A percentile compares a stretch with the other conserved stretches of the same genome.
Evolutionary conservation across 2,113 vertebrate genomes (phyloP).

Genomic region (Trachemys scripta): DNA sequence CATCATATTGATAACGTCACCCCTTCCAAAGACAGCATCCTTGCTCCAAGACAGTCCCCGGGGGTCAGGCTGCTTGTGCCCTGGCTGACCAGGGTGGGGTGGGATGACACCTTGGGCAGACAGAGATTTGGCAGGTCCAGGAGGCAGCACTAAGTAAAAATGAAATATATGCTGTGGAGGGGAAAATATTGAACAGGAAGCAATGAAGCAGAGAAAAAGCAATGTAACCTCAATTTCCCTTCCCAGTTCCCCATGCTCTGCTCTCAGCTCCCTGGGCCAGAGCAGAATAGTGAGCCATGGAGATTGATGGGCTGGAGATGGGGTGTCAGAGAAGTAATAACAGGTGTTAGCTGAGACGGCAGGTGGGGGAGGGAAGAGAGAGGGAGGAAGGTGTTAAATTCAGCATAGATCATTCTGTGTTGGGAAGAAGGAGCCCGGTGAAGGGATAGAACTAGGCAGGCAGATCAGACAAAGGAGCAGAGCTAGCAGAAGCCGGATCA

Average conservation of each 20-base stretch:
- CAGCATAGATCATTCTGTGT: not conserved
- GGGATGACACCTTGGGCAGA: not conserved
- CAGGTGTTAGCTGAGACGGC: not conserved
- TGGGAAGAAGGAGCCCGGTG: not conserved
- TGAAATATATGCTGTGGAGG: not conserved
- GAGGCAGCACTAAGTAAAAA: not conserved
- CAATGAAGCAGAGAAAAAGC: not conserved
- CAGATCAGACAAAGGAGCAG: not conserved
- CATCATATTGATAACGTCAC: not conserved
- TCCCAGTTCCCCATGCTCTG: not conserved
- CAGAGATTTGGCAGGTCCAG: accelerated
- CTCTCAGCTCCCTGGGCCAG: not conserved
- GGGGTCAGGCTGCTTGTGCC: not conserved
- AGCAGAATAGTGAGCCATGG: not conserved
- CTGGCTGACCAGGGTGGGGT: accelerated
- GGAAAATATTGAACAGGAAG: not conserved
- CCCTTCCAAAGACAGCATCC: not conserved
- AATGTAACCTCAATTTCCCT: slow-evolving; percentile 4
- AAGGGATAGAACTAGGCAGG: not conserved
- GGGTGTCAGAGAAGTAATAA: not conserved
- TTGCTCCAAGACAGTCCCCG: not conserved
- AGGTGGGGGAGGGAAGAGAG: not conserved
- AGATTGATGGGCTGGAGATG: not conserved
- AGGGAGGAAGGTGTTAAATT: not conserved
- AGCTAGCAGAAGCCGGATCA: not conserved